Evolutionary conservation across 2,113 vertebrate species (phyloP).

Genomic region (Pyrgilauda ruficollis): DNA sequence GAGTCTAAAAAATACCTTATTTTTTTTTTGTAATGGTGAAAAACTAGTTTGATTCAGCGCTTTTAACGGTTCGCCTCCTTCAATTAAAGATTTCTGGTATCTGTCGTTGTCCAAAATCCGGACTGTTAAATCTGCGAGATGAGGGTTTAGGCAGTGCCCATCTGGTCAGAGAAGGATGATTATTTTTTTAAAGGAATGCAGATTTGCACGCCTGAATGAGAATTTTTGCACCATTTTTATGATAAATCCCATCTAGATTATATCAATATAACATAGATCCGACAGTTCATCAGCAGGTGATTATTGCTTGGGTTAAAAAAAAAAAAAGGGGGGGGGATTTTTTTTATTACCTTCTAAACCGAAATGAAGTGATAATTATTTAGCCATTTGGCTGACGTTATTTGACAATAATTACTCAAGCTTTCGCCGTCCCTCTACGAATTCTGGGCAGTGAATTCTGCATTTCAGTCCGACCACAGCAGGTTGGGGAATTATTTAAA

Average conservation of each 20-base stretch:
- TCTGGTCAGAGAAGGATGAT: constrained; percentile 52
- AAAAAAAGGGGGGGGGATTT: not conserved
- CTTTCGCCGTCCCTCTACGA: not conserved
- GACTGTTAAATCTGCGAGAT: constrained; percentile 51
- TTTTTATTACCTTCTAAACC: constrained; percentile 51
- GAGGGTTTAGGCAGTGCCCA: constrained; percentile 56
- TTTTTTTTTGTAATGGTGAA: not conserved
- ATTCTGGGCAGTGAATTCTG: not conserved
- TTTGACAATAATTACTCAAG: constrained; percentile 28
- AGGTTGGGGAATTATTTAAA: constrained; percentile 21
- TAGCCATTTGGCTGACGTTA: constrained; percentile 26
- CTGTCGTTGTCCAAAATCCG: constrained; percentile 47
- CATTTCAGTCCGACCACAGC: not conserved
- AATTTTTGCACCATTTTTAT: constrained; percentile 58
- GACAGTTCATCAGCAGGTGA: constrained; percentile 54
- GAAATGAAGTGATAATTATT: constrained; percentile 68
- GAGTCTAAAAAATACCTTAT: not conserved
- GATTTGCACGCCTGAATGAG: constrained; percentile 42
- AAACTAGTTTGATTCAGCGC: not conserved
- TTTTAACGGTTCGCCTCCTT: constrained; percentile 41
- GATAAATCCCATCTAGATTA: constrained; percentile 14
- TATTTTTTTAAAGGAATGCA: constrained; percentile 29
- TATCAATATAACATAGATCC: constrained; percentile 41
- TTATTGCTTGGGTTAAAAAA: constrained; percentile 12
- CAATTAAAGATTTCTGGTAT: constrained; percentile 38